Evolutionary conservation across 2,888 invertebrate genomes (phyloP).

Genomic region (Ferdinandea cuprea): DNA sequence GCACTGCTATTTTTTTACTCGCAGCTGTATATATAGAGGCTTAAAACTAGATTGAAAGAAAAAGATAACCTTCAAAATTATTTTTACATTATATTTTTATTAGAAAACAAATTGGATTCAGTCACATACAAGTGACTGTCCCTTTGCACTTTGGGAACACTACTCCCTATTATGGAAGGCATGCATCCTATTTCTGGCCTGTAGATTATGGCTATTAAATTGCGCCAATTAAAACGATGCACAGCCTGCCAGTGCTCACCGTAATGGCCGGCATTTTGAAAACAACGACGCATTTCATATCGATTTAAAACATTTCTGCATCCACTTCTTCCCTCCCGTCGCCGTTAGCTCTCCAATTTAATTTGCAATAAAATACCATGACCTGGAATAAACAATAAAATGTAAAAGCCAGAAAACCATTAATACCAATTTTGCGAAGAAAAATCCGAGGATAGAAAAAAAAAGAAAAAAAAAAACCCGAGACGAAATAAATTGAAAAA

Average conservation of each 20-base stretch:
- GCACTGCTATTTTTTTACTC: too few relatives aligned
- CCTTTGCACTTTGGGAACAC: too few relatives aligned
- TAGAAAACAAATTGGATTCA: too few relatives aligned
- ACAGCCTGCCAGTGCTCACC: conserved; percentile 23
- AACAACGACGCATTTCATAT: conserved; percentile 39
- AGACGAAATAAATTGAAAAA: conserved; percentile 74
- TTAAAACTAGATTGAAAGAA: too few relatives aligned
- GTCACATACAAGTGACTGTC: too few relatives aligned
- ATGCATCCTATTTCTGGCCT: too few relatives aligned
- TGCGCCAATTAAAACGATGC: conserved; percentile 21
- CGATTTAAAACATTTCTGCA: conserved; percentile 1
- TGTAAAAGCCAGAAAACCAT: conserved; percentile 59
- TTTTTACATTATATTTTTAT: too few relatives aligned
- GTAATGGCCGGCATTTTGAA: conserved; percentile 53
- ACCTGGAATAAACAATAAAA: conserved; percentile 67
- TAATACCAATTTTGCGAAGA: conserved; percentile 52
- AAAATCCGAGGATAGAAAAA: conserved; percentile 2
- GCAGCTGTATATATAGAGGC: too few relatives aligned
- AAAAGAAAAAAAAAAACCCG: conserved; percentile 44
- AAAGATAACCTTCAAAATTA: too few relatives aligned
- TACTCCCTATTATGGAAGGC: too few relatives aligned
- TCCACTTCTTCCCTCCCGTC: background rate
- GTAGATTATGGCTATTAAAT: too few relatives aligned
- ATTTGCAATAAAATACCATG: conserved; percentile 70
- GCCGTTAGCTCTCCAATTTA: conserved; percentile 31